Evolutionary conservation across 1,140 invertebrate genomes (phyloP).

Genomic region (Musca domestica): DNA sequence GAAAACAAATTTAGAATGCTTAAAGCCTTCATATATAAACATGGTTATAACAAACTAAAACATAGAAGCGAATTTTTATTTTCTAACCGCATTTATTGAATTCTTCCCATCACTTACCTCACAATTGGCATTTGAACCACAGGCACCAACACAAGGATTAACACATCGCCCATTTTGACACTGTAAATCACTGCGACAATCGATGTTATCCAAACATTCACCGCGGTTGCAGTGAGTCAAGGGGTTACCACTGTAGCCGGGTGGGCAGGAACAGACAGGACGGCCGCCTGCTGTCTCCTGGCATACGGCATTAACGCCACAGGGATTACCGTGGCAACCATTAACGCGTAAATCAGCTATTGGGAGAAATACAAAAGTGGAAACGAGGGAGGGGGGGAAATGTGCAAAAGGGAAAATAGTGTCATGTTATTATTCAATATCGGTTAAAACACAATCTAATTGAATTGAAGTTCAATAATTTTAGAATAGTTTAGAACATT

Average conservation of each 20-base stretch:
- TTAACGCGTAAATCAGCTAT: constrained; percentile 24
- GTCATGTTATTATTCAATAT: neutral
- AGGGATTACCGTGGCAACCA: constrained; percentile 54
- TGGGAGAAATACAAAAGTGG: neutral
- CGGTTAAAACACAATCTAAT: neutral
- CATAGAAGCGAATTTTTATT: neutral
- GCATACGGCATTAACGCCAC: constrained; percentile 64
- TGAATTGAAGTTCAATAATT: too few relatives aligned
- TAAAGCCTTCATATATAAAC: constrained; percentile 56
- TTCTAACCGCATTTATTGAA: neutral
- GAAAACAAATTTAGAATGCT: neutral
- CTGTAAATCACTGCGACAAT: constrained; percentile 65
- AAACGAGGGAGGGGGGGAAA: neutral
- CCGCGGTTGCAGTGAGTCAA: constrained; percentile 63
- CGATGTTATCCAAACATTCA: constrained; percentile 63
- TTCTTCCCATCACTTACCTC: constrained; percentile 60
- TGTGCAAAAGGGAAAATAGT: neutral
- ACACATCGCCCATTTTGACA: constrained; percentile 75
- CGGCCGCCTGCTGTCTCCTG: constrained; percentile 60
- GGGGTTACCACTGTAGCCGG: constrained; percentile 72
- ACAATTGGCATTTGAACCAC: constrained; percentile 69
- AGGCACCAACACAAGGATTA: constrained; percentile 75
- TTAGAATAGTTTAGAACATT: too few relatives aligned
- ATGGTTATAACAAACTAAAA: constrained; percentile 30
- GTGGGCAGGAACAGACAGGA: constrained; percentile 69